phyloP scores from a whole-genome alignment of 1,140 invertebrate species.

The Drosophila willistoni region DNA sequence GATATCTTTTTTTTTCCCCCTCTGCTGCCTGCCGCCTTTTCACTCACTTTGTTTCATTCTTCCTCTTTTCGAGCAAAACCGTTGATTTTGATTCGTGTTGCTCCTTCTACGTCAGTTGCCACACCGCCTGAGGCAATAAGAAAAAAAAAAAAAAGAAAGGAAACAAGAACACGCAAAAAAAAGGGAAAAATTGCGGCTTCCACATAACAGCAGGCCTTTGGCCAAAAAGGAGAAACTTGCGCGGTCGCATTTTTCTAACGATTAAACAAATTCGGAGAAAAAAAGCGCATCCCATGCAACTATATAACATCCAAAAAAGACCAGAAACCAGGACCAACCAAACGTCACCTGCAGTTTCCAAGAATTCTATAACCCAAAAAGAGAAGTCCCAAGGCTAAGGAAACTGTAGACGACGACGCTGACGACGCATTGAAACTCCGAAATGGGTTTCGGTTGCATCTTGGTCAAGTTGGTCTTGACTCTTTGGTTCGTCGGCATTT shows the following conservation, averaged over 20 bases:
- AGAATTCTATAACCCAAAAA: constrained; percentile 46
- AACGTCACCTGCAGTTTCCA: constrained; percentile 77
- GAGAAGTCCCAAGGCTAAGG: constrained; percentile 40
- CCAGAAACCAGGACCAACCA: constrained; percentile 15
- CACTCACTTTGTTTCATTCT: background rate
- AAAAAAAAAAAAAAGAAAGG: constrained; percentile 19
- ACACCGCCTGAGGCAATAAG: constrained; percentile 22
- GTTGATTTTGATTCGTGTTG: constrained; percentile 65
- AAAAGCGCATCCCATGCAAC: constrained; percentile 80
- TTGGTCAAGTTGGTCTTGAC: background rate
- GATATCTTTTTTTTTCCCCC: constrained; percentile 58
- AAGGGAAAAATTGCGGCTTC: constrained; percentile 31
- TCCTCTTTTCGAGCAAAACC: constrained; percentile 51
- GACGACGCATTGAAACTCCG: constrained; percentile 21
- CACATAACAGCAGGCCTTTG: constrained; percentile 36
- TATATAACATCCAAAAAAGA: constrained; percentile 33
- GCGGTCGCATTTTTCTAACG: constrained; percentile 79
- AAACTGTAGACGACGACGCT: constrained; percentile 55
- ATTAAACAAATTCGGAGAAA: constrained; percentile 82
- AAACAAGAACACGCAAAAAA: constrained; percentile 19
- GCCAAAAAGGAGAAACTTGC: constrained; percentile 48
- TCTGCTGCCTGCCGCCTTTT: background rate
- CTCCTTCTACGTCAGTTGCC: constrained; percentile 16
- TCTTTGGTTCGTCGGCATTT: constrained; percentile 60
- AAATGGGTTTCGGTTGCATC: constrained; percentile 41